Evolutionary conservation across 2,113 vertebrate genomes (phyloP), one percentile per base, ranked within the genome.

Genomic region (Morphnarchus princeps): DNA sequence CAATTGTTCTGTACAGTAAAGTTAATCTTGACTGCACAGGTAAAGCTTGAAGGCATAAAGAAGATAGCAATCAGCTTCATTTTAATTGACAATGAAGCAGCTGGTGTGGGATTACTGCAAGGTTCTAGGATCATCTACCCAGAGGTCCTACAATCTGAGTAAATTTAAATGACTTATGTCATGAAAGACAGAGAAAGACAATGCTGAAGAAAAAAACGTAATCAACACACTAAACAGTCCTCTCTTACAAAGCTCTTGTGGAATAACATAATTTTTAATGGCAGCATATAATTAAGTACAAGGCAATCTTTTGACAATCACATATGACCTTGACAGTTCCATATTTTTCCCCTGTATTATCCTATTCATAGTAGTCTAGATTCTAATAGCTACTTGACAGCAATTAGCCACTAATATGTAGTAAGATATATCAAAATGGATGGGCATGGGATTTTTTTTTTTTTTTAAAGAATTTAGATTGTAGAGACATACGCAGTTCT

Each of bases 1-100:
- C 26, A 2, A 0, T 2, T 17, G 36, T 4, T 54, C 66, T 9
- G 3, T 0, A 3, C 45, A 17, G 66, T 71, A 61, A 7, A 13
- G 22, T 1, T 9, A 4, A 17, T 9, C 61, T 9, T 6, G 26
- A 2, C n/a, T 9, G 19, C 18, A 0, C 12, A 10, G 45, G 22
- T 1, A 8, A 26, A 43, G 7, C 54, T 5, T 2, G 42, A 9
- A 22, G 73, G 80, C 59, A 17, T 5, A 5, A 16, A 22, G 50
- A 2, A 11, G 52, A 16, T 3, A 17, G 57, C 24, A 7, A 11
- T 2, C 36, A 47, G 52, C 74, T 65, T 34, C 1, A 0, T 26
- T 55, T 24, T 26, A 59, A 31, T 1, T 31, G 62, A 4, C n/a
- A 58, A 7, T 0, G 1, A 34, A 31, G 54, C 63, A 36, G 57